A percentile compares a stretch with the other conserved stretches of the same genome.
Evolutionary conservation across 2,797 vertebrate species (phyloP).

Genomic region (Scolopax rusticola): DNA sequence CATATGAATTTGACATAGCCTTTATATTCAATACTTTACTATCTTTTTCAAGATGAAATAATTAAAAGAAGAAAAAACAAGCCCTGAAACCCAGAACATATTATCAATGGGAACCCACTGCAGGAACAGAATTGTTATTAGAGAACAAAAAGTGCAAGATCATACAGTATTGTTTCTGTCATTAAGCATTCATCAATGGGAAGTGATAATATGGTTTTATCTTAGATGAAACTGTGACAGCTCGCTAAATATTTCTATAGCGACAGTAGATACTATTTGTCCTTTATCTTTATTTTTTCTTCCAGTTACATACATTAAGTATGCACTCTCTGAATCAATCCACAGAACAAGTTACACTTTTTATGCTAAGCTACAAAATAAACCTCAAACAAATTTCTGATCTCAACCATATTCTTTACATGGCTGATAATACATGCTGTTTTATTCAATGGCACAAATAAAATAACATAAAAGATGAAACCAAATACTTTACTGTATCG

Average conservation of each 20-base stretch:
- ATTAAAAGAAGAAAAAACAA: background rate
- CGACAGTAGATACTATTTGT: background rate
- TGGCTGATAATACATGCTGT: background rate
- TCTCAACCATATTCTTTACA: background rate
- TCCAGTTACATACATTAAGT: background rate
- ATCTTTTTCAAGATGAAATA: background rate
- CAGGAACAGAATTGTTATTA: background rate
- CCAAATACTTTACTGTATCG: background rate
- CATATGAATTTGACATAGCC: fast-evolving
- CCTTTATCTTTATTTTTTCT: background rate
- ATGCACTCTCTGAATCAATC: background rate
- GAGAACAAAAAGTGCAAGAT: background rate
- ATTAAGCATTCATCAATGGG: background rate
- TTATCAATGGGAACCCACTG: background rate
- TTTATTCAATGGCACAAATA: background rate
- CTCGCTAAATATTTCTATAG: background rate
- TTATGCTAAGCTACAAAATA: background rate
- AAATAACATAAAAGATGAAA: background rate
- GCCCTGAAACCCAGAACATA: background rate
- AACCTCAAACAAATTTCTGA: background rate
- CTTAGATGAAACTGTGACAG: background rate
- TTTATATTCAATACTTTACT: background rate
- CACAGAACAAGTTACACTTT: background rate
- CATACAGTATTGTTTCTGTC: background rate
- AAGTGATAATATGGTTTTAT: background rate